These are phyloP conservation scores for Strigops habroptila DNA, from an alignment of 2,113 vertebrate genomes.

Conservation along the genomic window DNA sequence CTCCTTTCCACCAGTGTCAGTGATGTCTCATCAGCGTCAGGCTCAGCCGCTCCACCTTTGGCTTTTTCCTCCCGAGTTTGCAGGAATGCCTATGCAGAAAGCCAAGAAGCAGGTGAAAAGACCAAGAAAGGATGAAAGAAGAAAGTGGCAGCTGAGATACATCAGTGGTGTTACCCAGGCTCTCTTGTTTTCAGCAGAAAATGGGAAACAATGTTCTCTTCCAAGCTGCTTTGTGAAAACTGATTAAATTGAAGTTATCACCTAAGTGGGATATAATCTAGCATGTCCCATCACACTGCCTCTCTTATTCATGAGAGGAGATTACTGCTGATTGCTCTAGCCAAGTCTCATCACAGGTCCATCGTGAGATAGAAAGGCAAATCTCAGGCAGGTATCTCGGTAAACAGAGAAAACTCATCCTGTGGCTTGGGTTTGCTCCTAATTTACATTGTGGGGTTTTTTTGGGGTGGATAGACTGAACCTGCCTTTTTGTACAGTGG, in stretches of 20 bases:
- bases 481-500: not conserved
- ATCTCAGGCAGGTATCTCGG: not conserved
- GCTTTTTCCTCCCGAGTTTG: rapidly evolving
- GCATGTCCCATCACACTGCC: not conserved
- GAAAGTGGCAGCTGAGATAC: not conserved
- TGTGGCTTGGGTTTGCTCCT: not conserved
- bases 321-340: not conserved
- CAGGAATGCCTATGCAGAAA: not conserved
- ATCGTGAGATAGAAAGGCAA: not conserved
- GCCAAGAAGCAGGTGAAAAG: not conserved
- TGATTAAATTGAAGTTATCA: not conserved
- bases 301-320: not conserved
- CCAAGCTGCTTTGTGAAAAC: not conserved
- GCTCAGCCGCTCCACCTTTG: not conserved
- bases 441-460: rapidly evolving
- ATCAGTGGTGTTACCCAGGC: not conserved
- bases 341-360: not conserved
- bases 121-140: not conserved
- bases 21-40: not conserved
- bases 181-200: not conserved
- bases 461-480: not conserved
- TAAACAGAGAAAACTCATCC: not conserved
- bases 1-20: rapidly evolving
- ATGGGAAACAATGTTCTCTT: not conserved
- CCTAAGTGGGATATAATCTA: not conserved